phyloP scores from a whole-genome alignment of 2,113 vertebrate species.

The Alces alces region DNA sequence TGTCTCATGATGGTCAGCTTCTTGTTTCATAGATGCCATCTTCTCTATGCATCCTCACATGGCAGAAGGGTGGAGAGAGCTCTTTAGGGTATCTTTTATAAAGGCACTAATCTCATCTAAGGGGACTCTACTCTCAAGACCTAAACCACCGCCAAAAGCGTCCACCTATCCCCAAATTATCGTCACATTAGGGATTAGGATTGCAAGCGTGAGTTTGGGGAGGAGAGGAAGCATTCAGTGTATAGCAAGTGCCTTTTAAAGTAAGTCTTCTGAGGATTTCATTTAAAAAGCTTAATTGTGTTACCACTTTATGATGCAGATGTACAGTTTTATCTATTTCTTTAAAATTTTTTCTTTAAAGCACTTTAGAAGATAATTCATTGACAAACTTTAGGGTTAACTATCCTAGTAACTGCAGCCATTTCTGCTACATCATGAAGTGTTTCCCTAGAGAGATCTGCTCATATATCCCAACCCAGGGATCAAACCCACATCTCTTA shows the following conservation, averaged over 20 bases:
- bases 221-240: background rate
- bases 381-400: background rate
- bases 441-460: background rate
- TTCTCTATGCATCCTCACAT: background rate
- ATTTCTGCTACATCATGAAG: background rate
- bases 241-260: background rate
- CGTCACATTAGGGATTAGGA: background rate
- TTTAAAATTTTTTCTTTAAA: background rate
- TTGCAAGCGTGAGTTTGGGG: background rate
- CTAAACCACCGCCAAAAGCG: background rate
- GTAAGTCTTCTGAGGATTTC: background rate
- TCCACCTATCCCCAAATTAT: background rate
- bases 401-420: background rate
- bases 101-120: background rate
- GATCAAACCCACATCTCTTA: background rate
- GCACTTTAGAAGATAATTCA: background rate
- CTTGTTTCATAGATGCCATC: background rate
- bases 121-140: background rate
- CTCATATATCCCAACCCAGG: background rate
- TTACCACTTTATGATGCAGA: background rate
- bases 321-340: background rate
- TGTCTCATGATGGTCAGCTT: background rate
- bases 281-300: background rate
- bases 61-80: background rate
- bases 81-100: background rate